phyloP scores from a whole-genome alignment of 1,140 invertebrate species.

The Zaprionus ornatus region DNA sequence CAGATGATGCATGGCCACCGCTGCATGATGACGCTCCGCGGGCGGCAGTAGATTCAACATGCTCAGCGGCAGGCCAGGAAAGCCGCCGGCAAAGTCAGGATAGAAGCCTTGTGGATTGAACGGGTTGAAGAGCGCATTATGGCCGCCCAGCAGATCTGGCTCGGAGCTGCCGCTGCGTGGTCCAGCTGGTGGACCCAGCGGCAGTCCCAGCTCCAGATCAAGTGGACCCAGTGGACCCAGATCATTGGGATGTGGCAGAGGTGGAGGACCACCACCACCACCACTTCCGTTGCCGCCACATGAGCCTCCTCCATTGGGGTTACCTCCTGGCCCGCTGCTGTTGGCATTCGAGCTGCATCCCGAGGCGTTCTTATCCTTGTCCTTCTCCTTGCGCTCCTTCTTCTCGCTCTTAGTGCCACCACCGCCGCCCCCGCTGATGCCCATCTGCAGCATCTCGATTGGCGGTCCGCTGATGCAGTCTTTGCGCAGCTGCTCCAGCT shows the following conservation, averaged over 20 bases:
- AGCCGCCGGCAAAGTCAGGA: slow-evolving; percentile 90
- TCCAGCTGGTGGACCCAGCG: slow-evolving; percentile 74
- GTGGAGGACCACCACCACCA: slow-evolving; percentile 20
- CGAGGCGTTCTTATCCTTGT: slow-evolving; percentile 62
- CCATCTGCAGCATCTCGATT: slow-evolving; percentile 88
- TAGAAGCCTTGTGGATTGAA: slow-evolving; percentile 90
- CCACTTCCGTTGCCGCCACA: slow-evolving; percentile 33
- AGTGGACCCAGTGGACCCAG: slow-evolving; percentile 57
- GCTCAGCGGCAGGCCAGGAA: slow-evolving; percentile 90
- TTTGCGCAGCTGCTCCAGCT: slow-evolving; percentile 93
- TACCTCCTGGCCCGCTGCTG: slow-evolving; percentile 20
- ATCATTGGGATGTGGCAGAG: slow-evolving; percentile 58
- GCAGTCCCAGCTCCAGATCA: slow-evolving; percentile 69
- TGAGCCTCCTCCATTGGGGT: not conserved
- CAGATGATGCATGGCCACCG: slow-evolving; percentile 84
- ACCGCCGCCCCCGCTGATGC: slow-evolving; percentile 83
- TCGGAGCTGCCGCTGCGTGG: slow-evolving; percentile 87
- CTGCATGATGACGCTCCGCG: slow-evolving; percentile 86
- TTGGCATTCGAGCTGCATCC: slow-evolving; percentile 19
- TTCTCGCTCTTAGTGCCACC: slow-evolving; percentile 58
- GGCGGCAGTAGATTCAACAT: slow-evolving; percentile 93
- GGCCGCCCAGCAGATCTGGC: slow-evolving; percentile 85
- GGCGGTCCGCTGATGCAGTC: slow-evolving; percentile 91
- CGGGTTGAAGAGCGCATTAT: slow-evolving; percentile 88
- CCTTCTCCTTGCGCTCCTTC: slow-evolving; percentile 79